phyloP scores from a whole-genome alignment of 2,888 invertebrate genomes.

The Trissoscelio sp. region DNA sequence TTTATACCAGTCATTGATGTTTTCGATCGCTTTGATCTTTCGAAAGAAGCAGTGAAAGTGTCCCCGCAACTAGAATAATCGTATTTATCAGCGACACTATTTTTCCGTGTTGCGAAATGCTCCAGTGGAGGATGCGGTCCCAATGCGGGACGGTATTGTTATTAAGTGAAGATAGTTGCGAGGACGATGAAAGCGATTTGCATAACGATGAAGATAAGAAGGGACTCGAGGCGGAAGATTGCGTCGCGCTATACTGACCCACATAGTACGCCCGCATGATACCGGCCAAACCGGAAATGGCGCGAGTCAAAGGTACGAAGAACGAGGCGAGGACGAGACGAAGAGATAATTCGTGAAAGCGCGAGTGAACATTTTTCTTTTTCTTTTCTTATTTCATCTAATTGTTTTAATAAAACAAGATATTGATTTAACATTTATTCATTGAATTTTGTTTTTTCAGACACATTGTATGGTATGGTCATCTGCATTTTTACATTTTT shows the following conservation, averaged over 20 bases:
- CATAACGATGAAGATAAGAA: conserved; percentile 69
- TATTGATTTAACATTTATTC: no score
- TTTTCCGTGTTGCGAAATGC: conserved; percentile 29
- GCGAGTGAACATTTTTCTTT: conserved; percentile 65
- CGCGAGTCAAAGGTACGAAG: conserved; percentile 46
- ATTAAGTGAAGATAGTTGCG: conserved; percentile 10
- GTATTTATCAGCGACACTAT: conserved; percentile 37
- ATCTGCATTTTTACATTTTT: no score
- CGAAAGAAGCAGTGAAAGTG: conserved; percentile 58
- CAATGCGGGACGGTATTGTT: conserved; percentile 47
- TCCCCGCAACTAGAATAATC: conserved; percentile 56
- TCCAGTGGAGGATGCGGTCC: not conserved
- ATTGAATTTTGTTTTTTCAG: no score
- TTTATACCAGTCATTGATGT: not conserved
- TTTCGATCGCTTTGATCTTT: not conserved
- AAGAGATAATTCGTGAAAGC: conserved; percentile 68
- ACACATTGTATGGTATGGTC: no score
- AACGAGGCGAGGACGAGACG: conserved; percentile 12
- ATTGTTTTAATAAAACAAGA: no score
- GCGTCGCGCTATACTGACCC: conserved; percentile 65
- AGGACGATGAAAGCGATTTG: conserved; percentile 63
- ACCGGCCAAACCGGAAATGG: conserved; percentile 63
- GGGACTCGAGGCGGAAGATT: conserved; percentile 52
- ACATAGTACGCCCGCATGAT: conserved; percentile 66
- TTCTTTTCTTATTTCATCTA: not conserved